Conservation (phyloP, 2,888 invertebrate species). For the Dorcus parallelipipedus region DNA sequence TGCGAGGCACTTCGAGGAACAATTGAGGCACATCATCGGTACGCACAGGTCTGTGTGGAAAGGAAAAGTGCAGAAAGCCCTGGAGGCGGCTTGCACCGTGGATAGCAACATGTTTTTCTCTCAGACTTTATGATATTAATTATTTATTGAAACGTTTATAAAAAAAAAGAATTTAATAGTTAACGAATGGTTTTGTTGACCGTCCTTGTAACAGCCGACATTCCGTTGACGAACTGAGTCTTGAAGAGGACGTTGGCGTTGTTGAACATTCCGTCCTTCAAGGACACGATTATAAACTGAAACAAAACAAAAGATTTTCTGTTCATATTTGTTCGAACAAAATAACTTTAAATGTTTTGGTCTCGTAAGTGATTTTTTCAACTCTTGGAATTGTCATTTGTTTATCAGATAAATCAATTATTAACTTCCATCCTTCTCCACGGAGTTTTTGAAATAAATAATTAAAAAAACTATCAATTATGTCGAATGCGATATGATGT, state of each 20-base stretch:
- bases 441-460: too few species aligned
- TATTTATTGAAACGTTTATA: not conserved
- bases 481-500: too few species aligned
- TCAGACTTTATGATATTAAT: not conserved
- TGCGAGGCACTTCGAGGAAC: constrained; percentile 24
- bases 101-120: not conserved
- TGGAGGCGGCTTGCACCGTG: not conserved
- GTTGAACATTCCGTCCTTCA: constrained; percentile 99
- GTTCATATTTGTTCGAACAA: not conserved
- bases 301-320: constrained; percentile 35
- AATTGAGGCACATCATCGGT: constrained; percentile 29
- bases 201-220: constrained; percentile 79
- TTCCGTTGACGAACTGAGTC: constrained; percentile 92
- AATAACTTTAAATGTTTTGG: too few species aligned
- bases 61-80: constrained; percentile 24
- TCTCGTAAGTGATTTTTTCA: too few species aligned
- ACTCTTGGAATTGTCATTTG: too few species aligned
- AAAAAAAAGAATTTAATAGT: too few species aligned
- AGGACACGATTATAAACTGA: constrained; percentile 95
- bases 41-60: constrained; percentile 32
- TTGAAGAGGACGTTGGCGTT: constrained; percentile 97
- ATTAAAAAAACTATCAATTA: too few species aligned
- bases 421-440: too few species aligned
- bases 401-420: too few species aligned
- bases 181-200: constrained; percentile 32